Percentiles rank a stretch among this genome's conserved stretches.
phyloP scores from a whole-genome alignment of 2,113 vertebrate species.

The Antechinus stuartii region DNA sequence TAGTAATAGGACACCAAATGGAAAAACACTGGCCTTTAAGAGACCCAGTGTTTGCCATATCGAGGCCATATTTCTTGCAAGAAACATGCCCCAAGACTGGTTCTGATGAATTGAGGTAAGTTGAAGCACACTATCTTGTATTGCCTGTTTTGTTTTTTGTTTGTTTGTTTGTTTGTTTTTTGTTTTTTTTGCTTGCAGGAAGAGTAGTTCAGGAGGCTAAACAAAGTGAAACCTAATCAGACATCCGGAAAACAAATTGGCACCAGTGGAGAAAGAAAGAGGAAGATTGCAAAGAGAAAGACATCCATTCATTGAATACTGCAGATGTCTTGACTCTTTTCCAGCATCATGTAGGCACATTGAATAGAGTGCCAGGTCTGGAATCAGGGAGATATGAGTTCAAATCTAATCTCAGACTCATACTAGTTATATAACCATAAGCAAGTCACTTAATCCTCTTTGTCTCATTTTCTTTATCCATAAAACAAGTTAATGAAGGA shows the following conservation, averaged over 20 bases:
- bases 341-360: background rate
- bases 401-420: too few species aligned
- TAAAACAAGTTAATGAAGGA: too few species aligned
- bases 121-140: background rate
- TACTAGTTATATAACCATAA: too few species aligned
- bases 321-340: background rate
- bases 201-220: background rate
- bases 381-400: too few species aligned
- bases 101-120: background rate
- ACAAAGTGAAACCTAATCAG: background rate
- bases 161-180: too few species aligned
- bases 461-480: too few species aligned
- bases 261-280: background rate
- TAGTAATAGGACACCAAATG: background rate
- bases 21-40: too few species aligned
- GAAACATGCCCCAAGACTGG: background rate
- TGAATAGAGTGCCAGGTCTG: too few species aligned
- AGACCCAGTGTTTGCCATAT: background rate
- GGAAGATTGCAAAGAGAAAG: background rate
- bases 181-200: background rate
- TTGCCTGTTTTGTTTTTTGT: background rate
- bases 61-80: too few species aligned
- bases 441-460: too few species aligned
- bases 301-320: background rate
- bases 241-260: background rate